A percentile compares a stretch with the other conserved stretches of the same genome.
Conservation (phyloP, 2,113 vertebrate species). For the Illadopsis cleaveri region DNA sequence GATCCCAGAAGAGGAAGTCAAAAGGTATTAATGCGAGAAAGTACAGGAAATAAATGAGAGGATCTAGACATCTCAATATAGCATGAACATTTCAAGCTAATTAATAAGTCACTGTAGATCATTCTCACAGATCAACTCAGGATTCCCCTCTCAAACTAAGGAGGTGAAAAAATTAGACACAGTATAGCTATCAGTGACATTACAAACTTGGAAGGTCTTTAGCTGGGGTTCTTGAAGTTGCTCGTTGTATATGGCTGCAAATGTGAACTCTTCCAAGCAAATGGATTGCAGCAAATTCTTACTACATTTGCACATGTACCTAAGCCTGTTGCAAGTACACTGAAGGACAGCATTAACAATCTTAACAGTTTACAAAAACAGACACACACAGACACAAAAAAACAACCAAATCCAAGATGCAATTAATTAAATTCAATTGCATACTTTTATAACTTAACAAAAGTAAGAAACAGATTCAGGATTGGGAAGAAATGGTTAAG, state of each 20-base stretch:
- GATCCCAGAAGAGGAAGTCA: neutral
- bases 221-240: neutral
- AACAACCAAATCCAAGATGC: neutral
- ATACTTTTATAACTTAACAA: neutral
- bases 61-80: neutral
- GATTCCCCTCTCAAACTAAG: neutral
- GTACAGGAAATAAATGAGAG: neutral
- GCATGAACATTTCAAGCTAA: neutral
- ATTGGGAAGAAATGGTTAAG: neutral
- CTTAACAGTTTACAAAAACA: neutral
- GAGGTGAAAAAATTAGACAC: neutral
- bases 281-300: neutral
- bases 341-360: neutral
- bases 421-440: neutral
- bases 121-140: neutral
- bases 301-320: neutral
- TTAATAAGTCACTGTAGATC: neutral
- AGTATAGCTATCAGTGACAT: neutral
- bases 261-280: neutral
- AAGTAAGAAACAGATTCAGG: neutral
- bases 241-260: neutral
- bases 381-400: neutral
- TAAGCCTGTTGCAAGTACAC: neutral
- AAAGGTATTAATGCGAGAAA: neutral
- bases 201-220: neutral